Base-by-base conservation (phyloP, 2,888 invertebrate genomes). In the Leptinotarsa peninsularis region DNA sequence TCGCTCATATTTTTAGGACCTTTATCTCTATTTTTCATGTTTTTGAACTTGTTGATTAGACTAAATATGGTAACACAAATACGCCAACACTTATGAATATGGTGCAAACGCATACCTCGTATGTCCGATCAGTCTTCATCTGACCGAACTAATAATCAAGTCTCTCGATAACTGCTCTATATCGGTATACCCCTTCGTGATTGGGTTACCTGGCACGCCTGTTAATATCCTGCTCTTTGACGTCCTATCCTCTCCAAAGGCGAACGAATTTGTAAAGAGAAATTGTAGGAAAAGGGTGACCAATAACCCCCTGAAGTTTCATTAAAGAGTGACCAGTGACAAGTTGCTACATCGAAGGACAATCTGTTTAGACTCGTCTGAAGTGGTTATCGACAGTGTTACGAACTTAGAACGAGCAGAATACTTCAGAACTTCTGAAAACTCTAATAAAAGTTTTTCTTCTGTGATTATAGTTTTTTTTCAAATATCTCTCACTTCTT, bases 101-200 rank as follows among this genome's bases (percentile, higher is more conserved):
- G 43, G 43, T 43, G 43, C 10, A 27, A 27, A 58, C 23, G 1
- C 58, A 58, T 15, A 58, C 23, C 17, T 17, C 23, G 15, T 58
- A 58, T 23, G 27, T 1, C 4, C 58, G 23, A 58, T 58, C 58
- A 58, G 23, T 58, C 58, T 23, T 58, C 58, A 58, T 21, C 23
- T 58, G 23, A 58, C 21, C 58, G 13, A 58, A 58, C 58, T 58
- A 23, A 58, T 58, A 58, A 58, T 58, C 58, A 23, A 23, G 58
- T 23, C 0, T 23, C 58, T 27, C 23, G 27, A 58, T 58, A 58
- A 58, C 58, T 10, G 23, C 58, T 58, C 21, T 21, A 23, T 23
- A 58, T 21, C 23, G 58, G 58, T 27, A 58, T 58, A 23, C 27
- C 23, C 58, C 14, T 23, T 23, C n/a, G 58, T 58, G 23, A 58